phyloP scores from a whole-genome alignment of 2,113 vertebrate genomes.

The Coregonus clupeaformis region DNA sequence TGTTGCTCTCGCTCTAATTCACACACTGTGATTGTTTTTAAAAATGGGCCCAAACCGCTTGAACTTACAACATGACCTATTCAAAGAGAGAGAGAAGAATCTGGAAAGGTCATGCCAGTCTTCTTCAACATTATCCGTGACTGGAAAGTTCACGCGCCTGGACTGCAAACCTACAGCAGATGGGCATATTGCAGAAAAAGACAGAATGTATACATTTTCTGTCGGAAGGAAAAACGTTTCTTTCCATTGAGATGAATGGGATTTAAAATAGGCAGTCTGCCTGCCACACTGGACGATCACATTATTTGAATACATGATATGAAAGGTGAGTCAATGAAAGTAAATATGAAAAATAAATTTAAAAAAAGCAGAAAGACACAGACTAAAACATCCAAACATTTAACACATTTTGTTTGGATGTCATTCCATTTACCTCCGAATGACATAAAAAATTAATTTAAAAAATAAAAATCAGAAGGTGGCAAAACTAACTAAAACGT shows the following conservation, averaged over 20 bases:
- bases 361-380: background rate
- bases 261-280: constrained; percentile 13
- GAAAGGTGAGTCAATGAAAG: background rate
- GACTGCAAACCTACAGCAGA: constrained; percentile 1
- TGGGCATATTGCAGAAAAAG: constrained; percentile 18
- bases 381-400: background rate
- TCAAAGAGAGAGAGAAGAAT: constrained; percentile 15
- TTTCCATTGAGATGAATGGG: constrained; percentile 24
- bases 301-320: background rate
- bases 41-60: constrained; percentile 22
- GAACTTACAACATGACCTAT: constrained; percentile 20
- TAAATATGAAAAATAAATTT: background rate
- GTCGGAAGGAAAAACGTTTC: constrained; percentile 29
- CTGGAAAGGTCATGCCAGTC: constrained; percentile 3
- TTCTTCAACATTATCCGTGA: constrained; percentile 33
- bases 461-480: background rate
- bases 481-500: background rate
- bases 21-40: constrained; percentile 15
- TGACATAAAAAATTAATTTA: no score
- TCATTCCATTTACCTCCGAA: no score
- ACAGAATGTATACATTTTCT: background rate
- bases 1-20: constrained; percentile 5
- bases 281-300: background rate
- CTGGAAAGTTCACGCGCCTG: constrained; percentile 16
- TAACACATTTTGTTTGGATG: no score